Percentiles rank a stretch among this genome's conserved stretches.
phyloP scores from a whole-genome alignment of 2,797 vertebrate species.

The Poeciliopsis turneri region DNA sequence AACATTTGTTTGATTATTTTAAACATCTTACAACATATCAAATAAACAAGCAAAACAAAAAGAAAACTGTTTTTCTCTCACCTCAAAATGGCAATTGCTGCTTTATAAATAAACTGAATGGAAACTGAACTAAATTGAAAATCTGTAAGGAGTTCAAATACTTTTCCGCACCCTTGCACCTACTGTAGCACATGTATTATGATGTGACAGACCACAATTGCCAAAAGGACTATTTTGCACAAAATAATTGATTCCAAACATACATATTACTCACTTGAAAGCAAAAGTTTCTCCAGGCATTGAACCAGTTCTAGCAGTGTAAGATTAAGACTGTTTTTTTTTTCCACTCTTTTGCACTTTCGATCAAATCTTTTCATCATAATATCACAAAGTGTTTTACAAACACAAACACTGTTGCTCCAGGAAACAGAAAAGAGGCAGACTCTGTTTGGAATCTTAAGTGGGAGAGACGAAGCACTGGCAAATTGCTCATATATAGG shows the following conservation, averaged over 20 bases:
- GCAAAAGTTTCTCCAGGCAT: not conserved
- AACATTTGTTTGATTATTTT: not conserved
- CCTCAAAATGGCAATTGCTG: too few relatives aligned
- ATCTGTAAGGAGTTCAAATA: not conserved
- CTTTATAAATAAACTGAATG: too few relatives aligned
- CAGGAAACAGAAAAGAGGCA: constrained; percentile 30
- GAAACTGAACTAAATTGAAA: not conserved
- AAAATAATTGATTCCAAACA: not conserved
- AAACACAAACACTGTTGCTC: constrained; percentile 27
- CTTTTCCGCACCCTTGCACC: not conserved
- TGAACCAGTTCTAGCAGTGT: not conserved
- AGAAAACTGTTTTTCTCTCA: too few relatives aligned
- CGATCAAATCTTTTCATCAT: constrained; percentile 25
- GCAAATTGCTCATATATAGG: constrained; percentile 59
- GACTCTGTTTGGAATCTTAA: constrained; percentile 43
- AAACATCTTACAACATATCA: not conserved
- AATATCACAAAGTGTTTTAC: constrained; percentile 25
- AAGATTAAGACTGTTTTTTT: not conserved
- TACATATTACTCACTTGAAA: not conserved
- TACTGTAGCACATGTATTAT: not conserved
- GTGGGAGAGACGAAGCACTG: constrained; percentile 41
- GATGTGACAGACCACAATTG: not conserved
- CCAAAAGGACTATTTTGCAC: not conserved
- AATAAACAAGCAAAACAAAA: too few relatives aligned
- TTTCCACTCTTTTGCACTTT: constrained; percentile 7